Base-by-base conservation (phyloP, 2,888 invertebrate species). In the Exocentrus adspersus region DNA sequence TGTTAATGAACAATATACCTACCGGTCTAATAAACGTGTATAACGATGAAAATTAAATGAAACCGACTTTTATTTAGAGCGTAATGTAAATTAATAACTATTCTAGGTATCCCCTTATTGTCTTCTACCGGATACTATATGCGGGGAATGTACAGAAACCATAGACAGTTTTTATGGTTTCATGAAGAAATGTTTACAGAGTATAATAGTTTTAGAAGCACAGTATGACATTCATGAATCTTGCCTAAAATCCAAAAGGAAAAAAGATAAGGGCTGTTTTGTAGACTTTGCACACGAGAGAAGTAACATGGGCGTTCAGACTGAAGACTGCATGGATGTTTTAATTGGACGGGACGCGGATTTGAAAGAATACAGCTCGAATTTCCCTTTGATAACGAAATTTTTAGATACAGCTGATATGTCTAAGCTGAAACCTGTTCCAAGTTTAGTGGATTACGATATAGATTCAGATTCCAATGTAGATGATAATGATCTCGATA, bases 261-360 rank as follows among this genome's bases (percentile, higher is more conserved):
- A 80, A 51, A 77, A 75, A 58, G 85, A 85, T 9, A 84, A 85
- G 70, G 81, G 84, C n/a, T 84, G 83, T 70, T 72, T 79, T 28
- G 81, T 82, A 0, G 82, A 84, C 77, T 72, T 80, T 72, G 57
- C 78, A 74, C 24, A 80, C 73, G 58, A 77, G 71, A 74, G 77
- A 69, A 63, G 76, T 68, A 70, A 75, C 53, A 76, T 76, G 75
- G 70, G 77, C 72, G 69, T 79, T 65, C 76, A 84, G 78, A 81
- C 79, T 70, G 70, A 81, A 72, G 72, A 84, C 64, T 71, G 65
- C 67, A 64, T 75, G 10, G 75, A 77, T 61, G 63, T 75, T 32
- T 48, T 73, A 43, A 56, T 68, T 19, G 72, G 72, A 14, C 69
- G 42, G 41, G 62, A 69, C 16, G 30, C 28, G 1, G 61, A 65